Base-by-base conservation (phyloP, 2,113 vertebrate genomes). In the Hypanus sabinus region DNA sequence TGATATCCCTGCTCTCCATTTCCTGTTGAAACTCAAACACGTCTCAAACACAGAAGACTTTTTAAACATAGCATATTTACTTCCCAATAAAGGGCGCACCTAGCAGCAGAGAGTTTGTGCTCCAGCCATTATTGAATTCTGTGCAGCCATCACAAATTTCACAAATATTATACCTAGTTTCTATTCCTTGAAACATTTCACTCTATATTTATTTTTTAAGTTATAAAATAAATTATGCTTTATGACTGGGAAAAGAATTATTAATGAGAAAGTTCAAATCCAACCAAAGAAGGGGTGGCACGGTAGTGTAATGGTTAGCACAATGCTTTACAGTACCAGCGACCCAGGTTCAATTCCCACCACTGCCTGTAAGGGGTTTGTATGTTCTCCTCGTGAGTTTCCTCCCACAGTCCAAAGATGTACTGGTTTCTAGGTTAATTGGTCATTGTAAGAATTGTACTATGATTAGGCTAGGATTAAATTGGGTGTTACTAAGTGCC, bases 1-100 rank as follows among this genome's bases (percentile, higher is more conserved):
- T 93, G 91, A 93, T 93, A 93, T 93, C 5, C 70, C 91, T 75
- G 91, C 68, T 24, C 91, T 55, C 68, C 38, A 38, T 93, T 93
- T 93, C 91, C 91, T 93, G 91, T 73, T 73, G 68, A 75, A 93
- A 93, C 73, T 71, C 91, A 93, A 93, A 75, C 83, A 87, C 83
- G 24, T 87, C 55, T 87, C 55, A 57, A 87, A 87, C 68, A 93
- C 91, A 73, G 91, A 93, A 73, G 91, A 93, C 91, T 73, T 93
- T 65, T 93, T 46, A 73, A 71, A 93, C 38, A 73, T 93, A 27
- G 36, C 68, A 93, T 93, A 93, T 93, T 93, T 73, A 93, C 68
- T 93, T 93, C 91, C 91, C 91, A 73, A 73, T 73, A 90, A 93
- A 93, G 68, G 71, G 70, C 22, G 1, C 70, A 75, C 36, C 88